Base-by-base conservation (phyloP, 1,140 invertebrate genomes). In the Panagrolaimus sp. region DNA sequence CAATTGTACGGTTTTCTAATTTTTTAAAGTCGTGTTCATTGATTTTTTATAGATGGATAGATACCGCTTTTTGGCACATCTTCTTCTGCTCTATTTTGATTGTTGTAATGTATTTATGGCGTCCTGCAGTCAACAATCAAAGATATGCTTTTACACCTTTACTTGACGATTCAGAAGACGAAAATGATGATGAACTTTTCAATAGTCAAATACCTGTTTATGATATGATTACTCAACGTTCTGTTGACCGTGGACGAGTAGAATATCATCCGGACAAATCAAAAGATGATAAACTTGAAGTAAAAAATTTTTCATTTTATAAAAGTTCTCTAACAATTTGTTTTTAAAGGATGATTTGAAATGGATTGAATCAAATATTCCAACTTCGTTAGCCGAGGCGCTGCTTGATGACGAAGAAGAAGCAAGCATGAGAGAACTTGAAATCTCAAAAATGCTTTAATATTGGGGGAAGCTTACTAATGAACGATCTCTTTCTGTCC, bases 101-200 rank as follows among this genome's bases (percentile, higher is more conserved):
- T 45, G 91, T 92, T 14, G 95, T 96, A 72, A 95, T 95, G 90
- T 88, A 96, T 71, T 86, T 96, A 43, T 96, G 92, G 92, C 85
- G 93, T 73, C 93, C 93, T 5, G 92, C 91, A 3, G 91, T 91
- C 80, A 96, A 95, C 83, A 95, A 95, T 85, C 93, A 95, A 85
- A 88, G 88, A 73, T 95, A 94, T 86, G 92, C 93, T 3, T 95
- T 95, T 85, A 92, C 91, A 9, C 91, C 92, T 48, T 85, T 96
- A 24, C 84, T 94, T 8, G 92, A 95, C 86, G 90, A 90, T 64
- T 91, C 92, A 81, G 88, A 88, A 72, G 86, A 87, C 52, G 87
- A 88, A 55, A 83, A 81, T 66, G 82, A 82, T 26, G 77, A 79
- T 21, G 76, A 73, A 47, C 24, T 78, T 12, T 82, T 76, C 62